Base-by-base conservation (phyloP, 2,888 invertebrate species). In the Agonopterix alstromeriana region DNA sequence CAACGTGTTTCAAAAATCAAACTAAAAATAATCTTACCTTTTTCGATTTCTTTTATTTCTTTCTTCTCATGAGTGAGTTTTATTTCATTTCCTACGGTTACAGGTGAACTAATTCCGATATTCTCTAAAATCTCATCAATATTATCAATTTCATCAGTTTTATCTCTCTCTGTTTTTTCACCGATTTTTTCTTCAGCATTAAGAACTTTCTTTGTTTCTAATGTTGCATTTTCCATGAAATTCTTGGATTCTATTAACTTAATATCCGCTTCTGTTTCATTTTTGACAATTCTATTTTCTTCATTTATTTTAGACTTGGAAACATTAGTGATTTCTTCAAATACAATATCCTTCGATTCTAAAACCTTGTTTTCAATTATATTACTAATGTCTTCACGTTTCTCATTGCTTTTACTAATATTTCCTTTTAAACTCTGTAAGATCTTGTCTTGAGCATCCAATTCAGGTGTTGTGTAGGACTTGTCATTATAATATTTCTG, bases 401-500 rank as follows among this genome's bases (percentile, higher is more conserved):
- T 46, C 17, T 59, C 43, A 51, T 52, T 35, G 41, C 46, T 45
- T 46, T 52, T 47, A 42, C 43, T 48, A 35, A 55, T 11, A 10
- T 11, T 42, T 5, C 11, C 8, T 42, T 42, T 42, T 12, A 42
- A 46, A 46, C 57, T 55, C 11, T 65, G 61, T 53, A 73, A 43
- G 54, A 77, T 72, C 59, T 61, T 77, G n/a, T 81, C 74, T 52
- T 73, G 69, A 14, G 67, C 68, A 56, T 77, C 73, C 27, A 70
- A 65, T 54, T 84, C 84, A n/a, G 78, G 63, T 36, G 82, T 79
- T 1, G 67, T 70, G 54, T 66, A 77, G 36, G 69, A 66, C 53
- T 78, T 80, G 54, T 82, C 79, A 61, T 80, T 80, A 35, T 65
- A 81, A 64, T 85, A 87, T 57, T 83, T 86, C 54, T 78, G 71